Evolutionary conservation across 1,140 invertebrate species (phyloP), one percentile per base, ranked within the genome.

Genomic region (Drosophila triauraria): DNA sequence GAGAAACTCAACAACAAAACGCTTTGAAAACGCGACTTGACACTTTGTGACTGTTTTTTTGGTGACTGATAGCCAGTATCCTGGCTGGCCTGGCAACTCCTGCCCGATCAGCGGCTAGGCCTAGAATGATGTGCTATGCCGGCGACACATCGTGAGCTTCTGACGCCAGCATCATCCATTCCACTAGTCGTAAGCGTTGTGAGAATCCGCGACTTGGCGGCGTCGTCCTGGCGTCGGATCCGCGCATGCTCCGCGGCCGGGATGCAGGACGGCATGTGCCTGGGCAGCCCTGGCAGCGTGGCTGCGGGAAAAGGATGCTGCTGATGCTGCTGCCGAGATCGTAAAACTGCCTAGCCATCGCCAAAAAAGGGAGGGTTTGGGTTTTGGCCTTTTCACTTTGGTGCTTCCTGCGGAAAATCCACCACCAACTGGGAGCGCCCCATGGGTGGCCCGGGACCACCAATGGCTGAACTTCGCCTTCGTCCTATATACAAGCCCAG

Each of bases 91-190:
- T 85, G 80, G 84, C 69, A 88, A 81, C 91, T 92, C 79, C 86
- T 92, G 87, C 78, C 91, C 86, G 90, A 91, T 92, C 90, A 85
- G 86, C 86, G 91, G 91, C 92, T 92, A 92, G 91, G 91, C 91
- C 91, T 92, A 92, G 91, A 92, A 91, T 92, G 91, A 92, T 92
- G 90, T 92, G 91, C 80, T 91, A 78, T 83, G 75, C 84, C 84
- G 81, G 68, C 87, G 79, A 90, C 91, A 92, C 87, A 92, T 91
- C 91, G 79, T 81, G 84, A 75, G 82, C 91, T 92, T 92, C 91
- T 92, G 91, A 80, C 43, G 67, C 68, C 72, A 83, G 81, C 79
- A 91, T 91, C 78, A 92, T 86, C 78, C 90, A 91, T 92, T 88
- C 91, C 91, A 91, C 90, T 82, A 92, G 91, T 87, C 85, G 85